Percentiles rank a stretch among this genome's conserved stretches.
phyloP scores from a whole-genome alignment of 2,113 vertebrate species.

The Ailuropoda melanoleuca region DNA sequence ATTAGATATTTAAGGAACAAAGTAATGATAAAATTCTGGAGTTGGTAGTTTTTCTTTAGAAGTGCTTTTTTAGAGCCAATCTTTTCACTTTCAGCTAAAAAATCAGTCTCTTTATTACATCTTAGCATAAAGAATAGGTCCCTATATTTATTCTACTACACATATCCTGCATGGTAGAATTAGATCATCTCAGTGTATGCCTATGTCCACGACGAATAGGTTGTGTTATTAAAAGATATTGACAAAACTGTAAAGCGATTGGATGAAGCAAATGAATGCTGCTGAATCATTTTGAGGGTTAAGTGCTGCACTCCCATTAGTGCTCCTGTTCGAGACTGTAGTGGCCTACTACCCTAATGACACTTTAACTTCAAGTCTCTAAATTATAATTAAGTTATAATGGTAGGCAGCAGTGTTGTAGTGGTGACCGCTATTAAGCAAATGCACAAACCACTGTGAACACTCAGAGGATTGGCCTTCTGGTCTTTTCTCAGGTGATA shows the following conservation, averaged over 20 bases:
- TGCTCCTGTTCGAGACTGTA: background rate
- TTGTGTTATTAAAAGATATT: constrained; percentile 27
- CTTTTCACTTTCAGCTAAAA: constrained; percentile 52
- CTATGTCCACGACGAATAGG: background rate
- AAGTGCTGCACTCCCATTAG: constrained; percentile 32
- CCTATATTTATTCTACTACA: background rate
- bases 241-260: constrained; percentile 12
- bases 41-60: constrained; percentile 54
- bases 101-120: constrained; percentile 54
- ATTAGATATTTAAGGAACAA: constrained; percentile 33
- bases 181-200: background rate
- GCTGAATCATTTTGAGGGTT: constrained; percentile 30
- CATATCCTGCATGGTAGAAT: constrained; percentile 35
- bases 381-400: constrained; percentile 56
- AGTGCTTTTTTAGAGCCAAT: constrained; percentile 54
- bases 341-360: constrained; percentile 30
- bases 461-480: constrained; percentile 44
- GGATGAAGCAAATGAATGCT: constrained; percentile 52
- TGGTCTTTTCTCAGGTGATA: constrained; percentile 66
- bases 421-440: constrained; percentile 32
- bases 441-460: background rate
- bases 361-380: constrained; percentile 43
- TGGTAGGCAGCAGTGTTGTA: background rate
- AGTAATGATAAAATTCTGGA: background rate
- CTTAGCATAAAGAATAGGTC: constrained; percentile 12